Evolutionary conservation across 2,797 vertebrate genomes (phyloP).

Genomic region (Thunnus albacares): DNA sequence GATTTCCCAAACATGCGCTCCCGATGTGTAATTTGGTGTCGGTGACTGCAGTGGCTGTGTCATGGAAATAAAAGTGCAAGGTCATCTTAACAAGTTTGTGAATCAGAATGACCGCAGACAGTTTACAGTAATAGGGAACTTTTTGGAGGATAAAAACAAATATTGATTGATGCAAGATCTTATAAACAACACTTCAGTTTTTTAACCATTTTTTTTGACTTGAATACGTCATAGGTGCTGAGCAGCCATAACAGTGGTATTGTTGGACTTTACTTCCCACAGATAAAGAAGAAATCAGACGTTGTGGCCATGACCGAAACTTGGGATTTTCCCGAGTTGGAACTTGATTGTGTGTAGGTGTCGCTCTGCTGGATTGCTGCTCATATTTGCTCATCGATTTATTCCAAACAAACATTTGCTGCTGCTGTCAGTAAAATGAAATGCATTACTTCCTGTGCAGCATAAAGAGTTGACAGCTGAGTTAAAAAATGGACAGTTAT

Average conservation of each 20-base stretch:
- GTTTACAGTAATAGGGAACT: conserved; percentile 64
- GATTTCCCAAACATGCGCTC: conserved; percentile 63
- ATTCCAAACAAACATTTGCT: conserved; percentile 2
- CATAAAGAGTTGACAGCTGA: neutral
- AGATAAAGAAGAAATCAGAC: conserved; percentile 34
- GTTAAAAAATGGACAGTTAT: neutral
- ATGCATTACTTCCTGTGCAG: conserved; percentile 17
- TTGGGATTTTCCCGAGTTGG: conserved; percentile 55
- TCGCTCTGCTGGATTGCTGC: conserved; percentile 16
- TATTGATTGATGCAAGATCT: conserved; percentile 33
- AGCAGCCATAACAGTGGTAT: conserved; percentile 36
- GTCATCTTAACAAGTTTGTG: conserved; percentile 66
- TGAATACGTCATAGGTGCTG: conserved; percentile 8
- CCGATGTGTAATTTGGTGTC: conserved; percentile 61
- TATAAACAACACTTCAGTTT: conserved; percentile 29
- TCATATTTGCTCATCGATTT: conserved; percentile 12
- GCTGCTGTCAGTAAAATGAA: conserved; percentile 28
- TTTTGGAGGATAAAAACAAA: conserved; percentile 17
- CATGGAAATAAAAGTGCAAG: conserved; percentile 63
- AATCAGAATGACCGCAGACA: conserved; percentile 65
- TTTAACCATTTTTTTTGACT: neutral
- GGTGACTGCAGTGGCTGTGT: conserved; percentile 51
- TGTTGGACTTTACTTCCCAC: conserved; percentile 32
- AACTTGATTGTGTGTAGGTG: conserved; percentile 28
- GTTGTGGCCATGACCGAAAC: conserved; percentile 6